Conservation (phyloP, 2,113 vertebrate genomes). For the Erpornis zantholeuca region DNA sequence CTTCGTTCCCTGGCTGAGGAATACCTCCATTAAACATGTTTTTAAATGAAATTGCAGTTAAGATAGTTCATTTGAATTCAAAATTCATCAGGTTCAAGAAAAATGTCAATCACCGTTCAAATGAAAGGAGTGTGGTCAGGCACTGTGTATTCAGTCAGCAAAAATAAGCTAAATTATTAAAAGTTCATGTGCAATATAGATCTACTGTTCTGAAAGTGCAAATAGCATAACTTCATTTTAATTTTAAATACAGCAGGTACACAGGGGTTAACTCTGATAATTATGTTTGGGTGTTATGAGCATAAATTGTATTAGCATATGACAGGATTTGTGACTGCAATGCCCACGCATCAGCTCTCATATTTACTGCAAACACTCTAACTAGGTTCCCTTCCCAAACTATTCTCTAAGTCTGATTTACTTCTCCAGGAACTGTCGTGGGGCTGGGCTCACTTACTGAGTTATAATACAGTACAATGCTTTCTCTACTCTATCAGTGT, state of each 20-base stretch:
- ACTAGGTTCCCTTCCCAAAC: not conserved
- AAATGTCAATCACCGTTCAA: not conserved
- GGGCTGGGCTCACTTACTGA: not conserved
- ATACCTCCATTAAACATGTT: not conserved
- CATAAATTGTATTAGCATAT: not conserved
- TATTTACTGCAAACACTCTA: not conserved
- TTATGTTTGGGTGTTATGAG: not conserved
- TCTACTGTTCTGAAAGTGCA: not conserved
- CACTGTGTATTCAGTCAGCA: not conserved
- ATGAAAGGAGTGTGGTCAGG: not conserved
- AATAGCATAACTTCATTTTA: not conserved
- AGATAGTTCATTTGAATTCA: not conserved
- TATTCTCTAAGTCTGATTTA: not conserved
- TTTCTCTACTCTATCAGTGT: not conserved
- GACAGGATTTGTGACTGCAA: slow-evolving; percentile 43
- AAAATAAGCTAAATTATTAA: not conserved
- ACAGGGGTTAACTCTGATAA: slow-evolving; percentile 19
- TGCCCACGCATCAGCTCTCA: not conserved
- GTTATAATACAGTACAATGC: not conserved
- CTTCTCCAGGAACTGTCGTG: not conserved
- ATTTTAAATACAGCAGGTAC: slow-evolving; percentile 10
- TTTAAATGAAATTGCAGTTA: not conserved
- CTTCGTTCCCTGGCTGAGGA: not conserved
- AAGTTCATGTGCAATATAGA: not conserved
- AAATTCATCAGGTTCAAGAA: not conserved